Evolutionary conservation across 2,797 vertebrate species (phyloP).

Genomic region (Clamator glandarius): DNA sequence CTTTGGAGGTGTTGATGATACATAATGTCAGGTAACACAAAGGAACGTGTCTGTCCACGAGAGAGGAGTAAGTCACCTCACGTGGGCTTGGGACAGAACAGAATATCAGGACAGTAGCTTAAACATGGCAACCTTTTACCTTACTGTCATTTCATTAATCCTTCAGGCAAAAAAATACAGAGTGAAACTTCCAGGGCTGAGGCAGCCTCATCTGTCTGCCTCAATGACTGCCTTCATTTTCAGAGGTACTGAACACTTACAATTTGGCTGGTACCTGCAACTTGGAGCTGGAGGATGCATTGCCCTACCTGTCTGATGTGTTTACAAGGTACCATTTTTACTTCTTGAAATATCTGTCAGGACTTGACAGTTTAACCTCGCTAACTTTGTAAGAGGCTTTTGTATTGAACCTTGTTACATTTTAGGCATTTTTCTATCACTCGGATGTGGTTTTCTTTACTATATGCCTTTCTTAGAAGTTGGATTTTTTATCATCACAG

Average conservation of each 20-base stretch:
- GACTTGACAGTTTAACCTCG: neutral
- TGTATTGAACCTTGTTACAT: neutral
- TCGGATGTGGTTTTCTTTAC: neutral
- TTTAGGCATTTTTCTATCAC: conserved; percentile 7
- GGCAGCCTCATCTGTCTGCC: neutral
- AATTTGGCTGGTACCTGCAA: neutral
- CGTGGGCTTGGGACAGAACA: neutral
- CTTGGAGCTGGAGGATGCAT: neutral
- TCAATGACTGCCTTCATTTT: neutral
- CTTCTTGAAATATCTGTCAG: neutral
- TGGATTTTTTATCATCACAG: neutral
- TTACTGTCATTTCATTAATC: neutral
- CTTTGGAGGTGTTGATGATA: neutral
- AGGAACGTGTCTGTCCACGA: neutral
- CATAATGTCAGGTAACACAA: neutral
- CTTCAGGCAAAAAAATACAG: neutral
- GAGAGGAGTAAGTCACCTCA: neutral
- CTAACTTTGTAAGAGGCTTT: neutral
- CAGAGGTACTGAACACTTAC: neutral
- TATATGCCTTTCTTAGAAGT: neutral
- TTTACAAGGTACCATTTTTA: neutral
- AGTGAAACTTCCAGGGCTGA: neutral
- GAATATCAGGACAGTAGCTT: neutral
- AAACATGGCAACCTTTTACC: neutral
- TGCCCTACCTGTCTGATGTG: neutral